These are phyloP conservation scores for Orchestes rusci DNA, from an alignment of 2,888 invertebrate species.

Conservation along the genomic window DNA sequence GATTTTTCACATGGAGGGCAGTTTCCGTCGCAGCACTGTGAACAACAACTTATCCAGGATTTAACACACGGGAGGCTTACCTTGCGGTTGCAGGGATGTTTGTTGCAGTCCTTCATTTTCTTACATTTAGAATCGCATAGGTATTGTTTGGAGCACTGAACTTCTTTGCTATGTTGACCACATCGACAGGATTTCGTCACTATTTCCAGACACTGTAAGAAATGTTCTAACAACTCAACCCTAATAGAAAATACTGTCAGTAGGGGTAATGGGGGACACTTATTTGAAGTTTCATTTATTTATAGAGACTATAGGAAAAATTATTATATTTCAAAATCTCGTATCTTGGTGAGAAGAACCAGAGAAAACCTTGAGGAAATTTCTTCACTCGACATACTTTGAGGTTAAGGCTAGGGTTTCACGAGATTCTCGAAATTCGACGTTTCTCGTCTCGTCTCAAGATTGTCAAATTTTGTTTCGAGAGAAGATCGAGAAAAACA, in stretches of 20 bases:
- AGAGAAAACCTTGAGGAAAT: too few species aligned
- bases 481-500: too few species aligned
- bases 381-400: too few species aligned
- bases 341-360: too few species aligned
- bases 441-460: too few species aligned
- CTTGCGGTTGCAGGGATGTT: conserved; percentile 83
- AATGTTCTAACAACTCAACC: conserved; percentile 4
- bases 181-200: conserved; percentile 77
- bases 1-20: conserved; percentile 79
- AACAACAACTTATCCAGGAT: background rate
- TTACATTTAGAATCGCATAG: conserved; percentile 86
- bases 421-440: too few species aligned
- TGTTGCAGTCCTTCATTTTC: conserved; percentile 70
- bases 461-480: too few species aligned
- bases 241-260: background rate
- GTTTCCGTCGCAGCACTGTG: conserved; percentile 73
- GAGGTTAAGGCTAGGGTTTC: too few species aligned
- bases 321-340: too few species aligned
- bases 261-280: too few species aligned
- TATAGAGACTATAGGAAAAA: too few species aligned
- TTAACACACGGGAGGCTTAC: conserved; percentile 39
- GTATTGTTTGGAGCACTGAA: conserved; percentile 80
- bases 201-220: conserved; percentile 54
- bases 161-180: conserved; percentile 66
- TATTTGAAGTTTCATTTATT: too few species aligned